A percentile compares a stretch with the other conserved stretches of the same genome.
These are phyloP conservation scores for Ophion ventricosus DNA, from an alignment of 2,888 invertebrate genomes.

Conservation along the genomic window DNA sequence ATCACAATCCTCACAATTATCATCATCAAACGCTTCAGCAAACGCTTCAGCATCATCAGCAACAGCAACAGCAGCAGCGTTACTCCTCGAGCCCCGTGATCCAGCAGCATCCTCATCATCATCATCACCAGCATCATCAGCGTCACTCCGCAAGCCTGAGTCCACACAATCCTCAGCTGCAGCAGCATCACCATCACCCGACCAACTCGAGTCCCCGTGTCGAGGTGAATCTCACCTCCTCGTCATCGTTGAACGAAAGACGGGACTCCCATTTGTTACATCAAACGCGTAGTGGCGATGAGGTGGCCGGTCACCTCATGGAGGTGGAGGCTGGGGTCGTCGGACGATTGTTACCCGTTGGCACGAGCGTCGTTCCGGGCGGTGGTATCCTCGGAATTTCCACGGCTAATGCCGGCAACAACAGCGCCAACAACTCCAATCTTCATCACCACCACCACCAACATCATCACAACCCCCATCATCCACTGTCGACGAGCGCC, in stretches of 20 bases:
- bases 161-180: slow-evolving; percentile 65
- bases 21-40: slow-evolving; percentile 59
- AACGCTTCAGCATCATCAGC: slow-evolving; percentile 57
- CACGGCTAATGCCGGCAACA: slow-evolving; percentile 71
- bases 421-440: slow-evolving; percentile 72
- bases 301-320: slow-evolving; percentile 75
- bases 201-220: slow-evolving; percentile 62
- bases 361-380: slow-evolving; percentile 78
- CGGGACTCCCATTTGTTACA: slow-evolving; percentile 63
- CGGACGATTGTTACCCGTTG: slow-evolving; percentile 66
- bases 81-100: slow-evolving; percentile 70
- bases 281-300: slow-evolving; percentile 78
- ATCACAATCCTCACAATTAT: slow-evolving; percentile 56
- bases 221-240: slow-evolving; percentile 55
- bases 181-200: slow-evolving; percentile 70
- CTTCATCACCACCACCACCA: slow-evolving; percentile 65
- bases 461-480: slow-evolving; percentile 84
- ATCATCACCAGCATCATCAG: slow-evolving; percentile 64
- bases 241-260: slow-evolving; percentile 66
- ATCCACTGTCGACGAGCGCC: slow-evolving; percentile 12
- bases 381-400: slow-evolving; percentile 82
- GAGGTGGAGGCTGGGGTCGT: slow-evolving; percentile 80
- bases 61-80: slow-evolving; percentile 59
- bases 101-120: slow-evolving; percentile 69
- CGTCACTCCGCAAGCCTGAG: slow-evolving; percentile 48